Conservation (phyloP, 2,113 vertebrate species). For the Ciconia stormi region DNA sequence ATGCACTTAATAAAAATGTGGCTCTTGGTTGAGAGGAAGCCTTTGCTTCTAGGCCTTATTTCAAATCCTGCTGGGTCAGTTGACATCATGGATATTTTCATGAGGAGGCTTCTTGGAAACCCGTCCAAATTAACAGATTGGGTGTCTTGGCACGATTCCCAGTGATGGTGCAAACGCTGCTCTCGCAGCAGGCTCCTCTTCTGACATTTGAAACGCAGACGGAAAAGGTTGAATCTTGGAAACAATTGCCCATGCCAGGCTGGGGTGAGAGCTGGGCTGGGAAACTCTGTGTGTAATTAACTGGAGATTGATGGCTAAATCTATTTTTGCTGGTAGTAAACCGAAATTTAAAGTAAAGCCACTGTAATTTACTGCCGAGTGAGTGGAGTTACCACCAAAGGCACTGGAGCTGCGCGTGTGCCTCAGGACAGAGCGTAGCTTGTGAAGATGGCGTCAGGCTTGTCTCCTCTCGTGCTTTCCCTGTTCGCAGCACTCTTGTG, state of each 20-base stretch:
- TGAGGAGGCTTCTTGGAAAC: background rate
- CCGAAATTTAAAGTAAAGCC: background rate
- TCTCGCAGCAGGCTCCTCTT: background rate
- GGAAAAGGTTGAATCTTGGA: background rate
- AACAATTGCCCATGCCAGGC: background rate
- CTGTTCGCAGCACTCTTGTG: rapidly evolving
- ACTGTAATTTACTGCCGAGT: background rate
- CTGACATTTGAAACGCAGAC: background rate
- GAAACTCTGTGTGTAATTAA: background rate
- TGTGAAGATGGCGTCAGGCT: rapidly evolving
- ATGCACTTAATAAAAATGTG: rapidly evolving
- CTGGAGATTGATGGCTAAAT: background rate
- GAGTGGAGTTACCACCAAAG: background rate
- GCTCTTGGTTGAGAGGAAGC: background rate
- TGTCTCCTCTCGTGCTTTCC: background rate
- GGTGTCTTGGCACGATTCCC: background rate
- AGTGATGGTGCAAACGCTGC: background rate
- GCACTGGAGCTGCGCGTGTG: rapidly evolving
- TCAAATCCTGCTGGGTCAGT: background rate
- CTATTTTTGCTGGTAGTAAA: background rate
- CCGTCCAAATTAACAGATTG: background rate
- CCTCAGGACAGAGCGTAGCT: rapidly evolving
- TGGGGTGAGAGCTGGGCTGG: background rate
- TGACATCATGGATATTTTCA: background rate
- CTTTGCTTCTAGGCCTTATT: background rate